A percentile compares a stretch with the other conserved stretches of the same genome.
These are phyloP conservation scores for Tetranychus urticae DNA, from an alignment of 1,140 invertebrate species.

Conservation along the genomic window DNA sequence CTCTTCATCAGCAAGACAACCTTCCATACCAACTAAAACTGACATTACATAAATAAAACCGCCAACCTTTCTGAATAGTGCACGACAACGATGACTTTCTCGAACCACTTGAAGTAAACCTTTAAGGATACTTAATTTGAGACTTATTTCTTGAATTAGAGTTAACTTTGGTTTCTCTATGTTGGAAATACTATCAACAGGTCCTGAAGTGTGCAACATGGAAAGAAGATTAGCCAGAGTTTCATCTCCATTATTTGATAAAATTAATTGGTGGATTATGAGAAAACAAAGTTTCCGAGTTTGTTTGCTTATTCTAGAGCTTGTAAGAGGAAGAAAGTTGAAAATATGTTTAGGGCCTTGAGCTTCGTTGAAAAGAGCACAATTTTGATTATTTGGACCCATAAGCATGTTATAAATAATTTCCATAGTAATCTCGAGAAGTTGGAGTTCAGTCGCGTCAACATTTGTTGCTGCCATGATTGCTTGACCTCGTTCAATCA, in stretches of 20 bases:
- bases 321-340: background rate
- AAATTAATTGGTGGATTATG: slow-evolving; percentile 49
- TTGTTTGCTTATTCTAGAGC: background rate
- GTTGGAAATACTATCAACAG: background rate
- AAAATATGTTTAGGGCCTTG: slow-evolving; percentile 8
- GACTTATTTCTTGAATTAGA: background rate
- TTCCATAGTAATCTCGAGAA: slow-evolving; percentile 3
- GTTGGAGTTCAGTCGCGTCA: background rate
- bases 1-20: slow-evolving; percentile 30
- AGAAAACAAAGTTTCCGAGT: slow-evolving; percentile 12
- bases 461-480: background rate
- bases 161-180: background rate
- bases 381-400: slow-evolving; percentile 9
- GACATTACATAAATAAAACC: slow-evolving; percentile 95
- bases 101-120: slow-evolving; percentile 59
- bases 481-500: background rate
- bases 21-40: slow-evolving; percentile 75
- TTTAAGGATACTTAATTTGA: slow-evolving; percentile 19
- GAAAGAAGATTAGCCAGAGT: slow-evolving; percentile 76
- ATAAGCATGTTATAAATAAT: slow-evolving; percentile 1
- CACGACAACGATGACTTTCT: slow-evolving; percentile 81
- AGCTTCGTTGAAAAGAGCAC: slow-evolving; percentile 7
- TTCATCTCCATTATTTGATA: slow-evolving; percentile 74
- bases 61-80: slow-evolving; percentile 86
- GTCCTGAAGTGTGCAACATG: slow-evolving; percentile 62